Evolutionary conservation across 37 sponge, comb jelly and placozoan species (phyloP).

Genomic region (Beroe ovata): DNA sequence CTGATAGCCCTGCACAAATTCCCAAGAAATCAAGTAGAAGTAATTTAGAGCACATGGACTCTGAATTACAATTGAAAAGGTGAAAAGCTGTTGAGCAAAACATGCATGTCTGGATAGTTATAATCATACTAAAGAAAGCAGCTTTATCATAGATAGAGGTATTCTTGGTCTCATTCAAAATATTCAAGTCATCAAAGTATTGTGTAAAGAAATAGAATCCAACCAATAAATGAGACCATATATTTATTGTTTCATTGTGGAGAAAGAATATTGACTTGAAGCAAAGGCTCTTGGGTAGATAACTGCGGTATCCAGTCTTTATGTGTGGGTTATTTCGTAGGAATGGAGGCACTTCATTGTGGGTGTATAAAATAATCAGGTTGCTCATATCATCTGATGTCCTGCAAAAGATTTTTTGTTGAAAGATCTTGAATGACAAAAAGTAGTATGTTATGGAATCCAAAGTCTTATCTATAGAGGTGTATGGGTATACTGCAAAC

Average conservation of each 20-base stretch:
- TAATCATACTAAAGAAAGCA: conserved; percentile 12
- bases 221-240: conserved; percentile 58
- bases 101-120: conserved; percentile 26
- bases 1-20: conserved; percentile 40
- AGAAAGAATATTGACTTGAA: conserved; percentile 5
- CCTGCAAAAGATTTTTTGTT: too few relatives aligned
- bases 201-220: conserved; percentile 36
- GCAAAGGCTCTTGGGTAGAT: conserved; percentile 11
- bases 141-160: background rate
- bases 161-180: background rate
- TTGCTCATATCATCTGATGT: conserved; percentile 54
- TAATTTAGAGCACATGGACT: background rate
- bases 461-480: too few relatives aligned
- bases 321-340: conserved; percentile 13
- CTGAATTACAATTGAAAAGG: conserved; percentile 34
- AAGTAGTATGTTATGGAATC: too few relatives aligned
- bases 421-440: too few relatives aligned
- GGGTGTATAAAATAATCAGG: conserved; percentile 11
- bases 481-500: too few relatives aligned
- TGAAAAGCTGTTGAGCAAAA: conserved; percentile 34
- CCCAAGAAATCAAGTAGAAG: conserved; percentile 29
- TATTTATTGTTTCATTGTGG: conserved; percentile 36
- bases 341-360: conserved; percentile 40
- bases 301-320: conserved; percentile 43
- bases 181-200: background rate